Evolutionary conservation across 2,888 invertebrate genomes (phyloP).

Genomic region (Lottia scabra): DNA sequence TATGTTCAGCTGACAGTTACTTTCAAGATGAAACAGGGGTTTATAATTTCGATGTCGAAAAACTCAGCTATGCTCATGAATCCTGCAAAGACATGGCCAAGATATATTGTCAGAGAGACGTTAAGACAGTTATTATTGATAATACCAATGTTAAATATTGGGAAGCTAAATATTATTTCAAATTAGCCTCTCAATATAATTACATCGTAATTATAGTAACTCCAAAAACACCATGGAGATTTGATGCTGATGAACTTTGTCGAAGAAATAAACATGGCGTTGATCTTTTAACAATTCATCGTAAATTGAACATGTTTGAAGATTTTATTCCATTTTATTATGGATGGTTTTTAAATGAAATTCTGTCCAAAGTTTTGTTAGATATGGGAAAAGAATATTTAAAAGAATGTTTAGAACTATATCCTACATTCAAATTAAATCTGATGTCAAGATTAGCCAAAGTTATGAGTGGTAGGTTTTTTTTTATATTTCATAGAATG

Average conservation of each 20-base stretch:
- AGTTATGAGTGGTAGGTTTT: too few species aligned
- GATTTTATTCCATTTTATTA: slow-evolving; percentile 58
- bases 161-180: slow-evolving; percentile 64
- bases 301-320: slow-evolving; percentile 46
- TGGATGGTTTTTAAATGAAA: slow-evolving; percentile 61
- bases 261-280: slow-evolving; percentile 57
- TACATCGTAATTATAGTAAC: slow-evolving; percentile 64
- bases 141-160: slow-evolving; percentile 67
- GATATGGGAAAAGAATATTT: slow-evolving; percentile 36
- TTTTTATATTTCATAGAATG: too few species aligned
- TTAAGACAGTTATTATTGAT: slow-evolving; percentile 63
- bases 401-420: slow-evolving; percentile 31
- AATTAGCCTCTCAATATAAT: slow-evolving; percentile 49
- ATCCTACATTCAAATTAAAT: slow-evolving; percentile 20
- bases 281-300: slow-evolving; percentile 38
- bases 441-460: slow-evolving; percentile 8
- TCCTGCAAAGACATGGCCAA: slow-evolving; percentile 57
- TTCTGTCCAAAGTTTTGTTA: slow-evolving; percentile 38
- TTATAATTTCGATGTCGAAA: slow-evolving; percentile 51
- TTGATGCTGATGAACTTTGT: slow-evolving; percentile 55
- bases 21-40: slow-evolving; percentile 51
- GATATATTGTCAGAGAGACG: slow-evolving; percentile 45
- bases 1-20: slow-evolving; percentile 68
- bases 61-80: slow-evolving; percentile 61
- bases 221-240: slow-evolving; percentile 66